These are phyloP conservation scores for Idaea straminata DNA, from an alignment of 2,888 invertebrate species.

Conservation along the genomic window DNA sequence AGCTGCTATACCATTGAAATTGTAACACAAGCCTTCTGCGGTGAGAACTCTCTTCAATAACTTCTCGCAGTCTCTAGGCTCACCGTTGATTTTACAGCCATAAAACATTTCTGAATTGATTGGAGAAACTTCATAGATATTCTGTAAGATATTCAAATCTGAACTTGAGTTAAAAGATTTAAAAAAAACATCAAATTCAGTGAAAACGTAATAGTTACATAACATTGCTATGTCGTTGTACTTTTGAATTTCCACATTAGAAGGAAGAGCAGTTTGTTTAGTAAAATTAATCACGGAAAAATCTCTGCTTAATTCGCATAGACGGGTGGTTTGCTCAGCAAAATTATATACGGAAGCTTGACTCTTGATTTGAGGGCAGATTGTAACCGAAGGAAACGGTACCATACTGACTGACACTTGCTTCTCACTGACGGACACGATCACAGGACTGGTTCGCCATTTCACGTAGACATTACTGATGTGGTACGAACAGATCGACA, in stretches of 20 bases:
- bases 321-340: slow-evolving; percentile 1
- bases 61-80: background rate
- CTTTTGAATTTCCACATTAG: slow-evolving; percentile 9
- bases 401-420: slow-evolving; percentile 34
- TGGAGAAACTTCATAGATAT: background rate
- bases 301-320: background rate
- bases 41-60: slow-evolving; percentile 1
- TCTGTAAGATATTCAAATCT: background rate
- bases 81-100: background rate
- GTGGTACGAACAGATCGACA: slow-evolving; percentile 12
- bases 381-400: slow-evolving; percentile 38
- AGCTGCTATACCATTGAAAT: slow-evolving; percentile 4
- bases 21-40: slow-evolving; percentile 7
- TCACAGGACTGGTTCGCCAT: slow-evolving; percentile 37
- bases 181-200: background rate
- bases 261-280: too few species aligned
- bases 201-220: too few species aligned
- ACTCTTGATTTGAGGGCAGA: slow-evolving; percentile 35
- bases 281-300: too few species aligned
- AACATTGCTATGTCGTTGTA: background rate
- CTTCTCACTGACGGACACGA: slow-evolving; percentile 35
- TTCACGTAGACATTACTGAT: slow-evolving; percentile 35
- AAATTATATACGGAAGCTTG: slow-evolving; percentile 22
- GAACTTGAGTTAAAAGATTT: background rate
- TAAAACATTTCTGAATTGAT: background rate